A percentile compares a stretch with the other conserved stretches of the same genome.
Evolutionary conservation across 2,113 vertebrate genomes (phyloP).

Genomic region (Gnathonemus echidnorhynchus): DNA sequence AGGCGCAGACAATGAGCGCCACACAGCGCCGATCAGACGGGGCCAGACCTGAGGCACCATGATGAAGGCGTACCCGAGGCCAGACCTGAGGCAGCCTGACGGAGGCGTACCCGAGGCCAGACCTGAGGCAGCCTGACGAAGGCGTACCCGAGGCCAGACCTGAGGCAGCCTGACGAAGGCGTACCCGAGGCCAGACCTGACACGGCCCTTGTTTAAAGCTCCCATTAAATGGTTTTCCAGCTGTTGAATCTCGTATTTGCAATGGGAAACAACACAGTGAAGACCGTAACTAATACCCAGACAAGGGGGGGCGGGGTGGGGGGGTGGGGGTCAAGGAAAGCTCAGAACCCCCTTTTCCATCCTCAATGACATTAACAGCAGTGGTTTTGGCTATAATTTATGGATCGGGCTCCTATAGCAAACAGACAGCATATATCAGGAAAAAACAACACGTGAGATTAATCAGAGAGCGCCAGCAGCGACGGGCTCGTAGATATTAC

Average conservation of each 20-base stretch:
- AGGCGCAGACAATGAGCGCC: background rate
- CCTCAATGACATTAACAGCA: constrained; percentile 19
- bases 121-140: background rate
- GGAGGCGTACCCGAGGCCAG: background rate
- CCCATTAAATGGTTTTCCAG: constrained; percentile 13
- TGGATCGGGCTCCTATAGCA: background rate
- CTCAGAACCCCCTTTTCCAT: constrained; percentile 8
- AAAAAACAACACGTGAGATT: background rate
- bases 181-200: background rate
- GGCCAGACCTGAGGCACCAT: background rate
- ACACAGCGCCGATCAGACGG: background rate
- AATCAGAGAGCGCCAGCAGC: background rate
- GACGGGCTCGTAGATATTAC: background rate
- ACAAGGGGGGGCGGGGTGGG: background rate
- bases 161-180: background rate
- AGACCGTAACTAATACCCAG: constrained; percentile 16
- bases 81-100: no score
- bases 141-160: background rate
- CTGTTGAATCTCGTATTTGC: background rate
- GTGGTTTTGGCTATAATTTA: constrained; percentile 11
- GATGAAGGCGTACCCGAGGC: no score
- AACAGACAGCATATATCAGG: background rate
- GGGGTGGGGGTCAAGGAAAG: background rate
- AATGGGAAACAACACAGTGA: background rate
- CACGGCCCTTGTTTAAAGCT: background rate